Evolutionary conservation across 37 sponge, comb jelly and placozoan genomes (phyloP).

Genomic region (Cladorhizidae sp.): DNA sequence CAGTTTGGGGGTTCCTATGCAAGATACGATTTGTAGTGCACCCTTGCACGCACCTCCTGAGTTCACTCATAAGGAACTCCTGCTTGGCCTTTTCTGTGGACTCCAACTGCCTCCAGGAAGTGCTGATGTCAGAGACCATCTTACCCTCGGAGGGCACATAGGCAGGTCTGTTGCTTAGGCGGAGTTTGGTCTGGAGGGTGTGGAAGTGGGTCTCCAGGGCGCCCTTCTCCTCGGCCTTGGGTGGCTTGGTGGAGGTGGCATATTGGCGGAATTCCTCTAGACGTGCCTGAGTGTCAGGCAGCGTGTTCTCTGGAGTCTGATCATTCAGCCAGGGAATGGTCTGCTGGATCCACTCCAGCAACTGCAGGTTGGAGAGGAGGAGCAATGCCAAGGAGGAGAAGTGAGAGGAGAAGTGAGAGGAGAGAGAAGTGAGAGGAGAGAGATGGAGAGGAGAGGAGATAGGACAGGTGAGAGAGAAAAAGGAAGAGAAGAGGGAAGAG

Average conservation of each 20-base stretch:
- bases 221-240: conserved; percentile 94
- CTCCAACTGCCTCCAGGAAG: conserved; percentile 90
- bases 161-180: conserved; percentile 93
- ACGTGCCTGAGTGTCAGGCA: conserved; percentile 64
- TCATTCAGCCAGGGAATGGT: conserved; percentile 88
- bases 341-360: conserved; percentile 91
- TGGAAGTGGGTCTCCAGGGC: conserved; percentile 93
- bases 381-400: background rate
- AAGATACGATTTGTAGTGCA: too few relatives aligned
- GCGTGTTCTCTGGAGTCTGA: conserved; percentile 67
- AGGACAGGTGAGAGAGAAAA: background rate
- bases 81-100: conserved; percentile 83
- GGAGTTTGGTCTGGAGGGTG: conserved; percentile 94
- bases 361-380: conserved; percentile 38
- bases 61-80: conserved; percentile 88
- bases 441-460: too few relatives aligned
- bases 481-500: too few relatives aligned
- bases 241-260: conserved; percentile 81
- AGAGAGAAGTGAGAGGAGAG: too few relatives aligned
- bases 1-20: too few relatives aligned
- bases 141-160: conserved; percentile 92
- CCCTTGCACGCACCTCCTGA: conserved; percentile 86
- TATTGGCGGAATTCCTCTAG: conserved; percentile 96
- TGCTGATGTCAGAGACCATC: conserved; percentile 84
- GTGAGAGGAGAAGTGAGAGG: too few relatives aligned